phyloP scores from a whole-genome alignment of 2,797 vertebrate species.

The Philypnodon macrostomus region DNA sequence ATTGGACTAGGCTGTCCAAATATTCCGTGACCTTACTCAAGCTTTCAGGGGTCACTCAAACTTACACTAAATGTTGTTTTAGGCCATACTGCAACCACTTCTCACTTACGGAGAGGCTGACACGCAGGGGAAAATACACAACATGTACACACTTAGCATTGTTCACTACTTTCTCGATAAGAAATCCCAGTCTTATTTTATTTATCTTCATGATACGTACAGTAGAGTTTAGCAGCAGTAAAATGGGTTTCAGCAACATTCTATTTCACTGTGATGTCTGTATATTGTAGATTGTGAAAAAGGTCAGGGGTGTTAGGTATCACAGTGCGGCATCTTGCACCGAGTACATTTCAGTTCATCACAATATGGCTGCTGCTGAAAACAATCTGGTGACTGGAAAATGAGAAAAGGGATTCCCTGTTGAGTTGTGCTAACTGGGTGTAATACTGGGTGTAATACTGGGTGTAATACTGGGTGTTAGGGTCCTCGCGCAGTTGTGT shows the following conservation, averaged over 20 bases:
- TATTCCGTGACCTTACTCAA: constrained; percentile 60
- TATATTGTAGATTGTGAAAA: constrained; percentile 32
- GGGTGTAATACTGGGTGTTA: no score
- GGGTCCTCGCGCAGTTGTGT: no score
- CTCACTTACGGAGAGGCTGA: constrained; percentile 21
- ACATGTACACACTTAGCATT: constrained; percentile 7
- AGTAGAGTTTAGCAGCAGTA: constrained; percentile 39
- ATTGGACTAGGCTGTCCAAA: constrained; percentile 72
- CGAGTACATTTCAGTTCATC: constrained; percentile 44
- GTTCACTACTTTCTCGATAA: constrained; percentile 26
- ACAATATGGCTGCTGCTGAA: constrained; percentile 26
- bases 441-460: no score
- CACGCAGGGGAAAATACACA: constrained; percentile 30
- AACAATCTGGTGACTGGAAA: constrained; percentile 33
- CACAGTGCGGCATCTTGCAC: constrained; percentile 37
- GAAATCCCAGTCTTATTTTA: constrained; percentile 37
- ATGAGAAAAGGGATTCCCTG: constrained; percentile 15
- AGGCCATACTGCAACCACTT: constrained; percentile 44
- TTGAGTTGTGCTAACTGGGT: background rate
- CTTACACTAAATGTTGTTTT: constrained; percentile 57
- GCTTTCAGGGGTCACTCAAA: constrained; percentile 67
- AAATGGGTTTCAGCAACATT: constrained; percentile 57
- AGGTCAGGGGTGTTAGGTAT: constrained; percentile 56
- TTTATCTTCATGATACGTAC: constrained; percentile 44
- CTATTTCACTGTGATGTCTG: constrained; percentile 28